A percentile compares a stretch with the other conserved stretches of the same genome.
These are phyloP conservation scores for Planiliza haematocheilus DNA, from an alignment of 2,113 vertebrate genomes.

Conservation along the genomic window DNA sequence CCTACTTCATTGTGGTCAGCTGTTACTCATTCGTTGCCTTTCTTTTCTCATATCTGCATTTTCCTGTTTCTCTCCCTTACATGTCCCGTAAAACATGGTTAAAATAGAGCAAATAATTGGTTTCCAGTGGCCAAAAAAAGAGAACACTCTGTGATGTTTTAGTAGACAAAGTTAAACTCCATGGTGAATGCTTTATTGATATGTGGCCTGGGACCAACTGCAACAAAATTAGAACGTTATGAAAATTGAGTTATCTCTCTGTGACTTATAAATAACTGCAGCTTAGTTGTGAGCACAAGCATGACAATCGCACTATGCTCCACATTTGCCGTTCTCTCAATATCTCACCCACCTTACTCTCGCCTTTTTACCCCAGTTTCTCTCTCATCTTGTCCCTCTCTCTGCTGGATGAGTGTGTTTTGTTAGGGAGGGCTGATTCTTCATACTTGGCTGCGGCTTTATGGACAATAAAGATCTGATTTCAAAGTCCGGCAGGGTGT, in stretches of 20 bases:
- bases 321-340: constrained; percentile 33
- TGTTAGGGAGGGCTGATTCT: constrained; percentile 85
- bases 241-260: constrained; percentile 71
- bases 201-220: constrained; percentile 35
- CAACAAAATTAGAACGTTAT: constrained; percentile 69
- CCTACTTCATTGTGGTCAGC: neutral
- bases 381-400: constrained; percentile 51
- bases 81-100: neutral
- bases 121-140: constrained; percentile 8
- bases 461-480: constrained; percentile 89
- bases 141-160: constrained; percentile 16
- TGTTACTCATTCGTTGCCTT: neutral
- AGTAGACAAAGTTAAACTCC: constrained; percentile 14
- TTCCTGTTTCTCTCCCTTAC: neutral
- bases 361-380: constrained; percentile 34
- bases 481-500: constrained; percentile 90
- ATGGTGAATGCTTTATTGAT: constrained; percentile 25
- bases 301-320: constrained; percentile 35
- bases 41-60: neutral
- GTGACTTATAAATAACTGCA: constrained; percentile 71
- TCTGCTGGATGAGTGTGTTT: constrained; percentile 80
- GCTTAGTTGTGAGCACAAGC: constrained; percentile 55
- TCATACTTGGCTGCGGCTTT: constrained; percentile 87
- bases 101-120: constrained; percentile 8
- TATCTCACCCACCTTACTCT: constrained; percentile 39